Base-by-base conservation (phyloP, 2,797 vertebrate species). In the Danio kyathit region DNA sequence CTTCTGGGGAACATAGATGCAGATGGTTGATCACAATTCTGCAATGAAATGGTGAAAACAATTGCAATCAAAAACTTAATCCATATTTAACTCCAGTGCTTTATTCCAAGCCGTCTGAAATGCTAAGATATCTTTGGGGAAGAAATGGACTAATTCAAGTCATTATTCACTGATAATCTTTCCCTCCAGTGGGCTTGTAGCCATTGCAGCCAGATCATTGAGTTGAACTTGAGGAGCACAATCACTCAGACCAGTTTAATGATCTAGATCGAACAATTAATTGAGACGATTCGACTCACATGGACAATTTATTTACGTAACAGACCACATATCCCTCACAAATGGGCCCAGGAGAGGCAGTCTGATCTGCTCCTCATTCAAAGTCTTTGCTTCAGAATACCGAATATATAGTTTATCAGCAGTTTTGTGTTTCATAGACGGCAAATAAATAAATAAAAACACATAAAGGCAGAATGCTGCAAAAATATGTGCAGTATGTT, bases 91-190 rank as follows among this genome's bases (percentile, higher is more conserved):
- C 11, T 10, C 5, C 4, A 54, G 40, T 14, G 4, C 40, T 54
- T 56, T 54, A 38, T 56, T 71, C 29, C 38, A 57, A 13, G 7
- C 41, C n/a, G 13, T 72, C 52, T 72, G n/a, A 14, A 44, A n/a
- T 72, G 11, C 19, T 57, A 43, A 2, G 5, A 21, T 9, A 13
- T 16, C 17, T 57, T 17, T 72, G 40, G 6, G 17, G 44, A 57
- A 56, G 17, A 72, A 44, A 54, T 57, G 17, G 11, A 43, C 41
- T 59, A 0, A 46, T 59, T 73, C 44, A 16, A 29, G 54, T 21
- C 13, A 57, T 73, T 46, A 59, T 59, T 73, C 41, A 44, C 17
- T 57, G 71, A 73, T 46, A 59, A 21, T 59, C 13, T 21, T 59
- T 17, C 13, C 52, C 70, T 72, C 41, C 43, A 16, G 38, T 73